Evolutionary conservation across 1,140 invertebrate genomes (phyloP), one percentile per base, ranked within the genome.

Genomic region (Agrilus planipennis): DNA sequence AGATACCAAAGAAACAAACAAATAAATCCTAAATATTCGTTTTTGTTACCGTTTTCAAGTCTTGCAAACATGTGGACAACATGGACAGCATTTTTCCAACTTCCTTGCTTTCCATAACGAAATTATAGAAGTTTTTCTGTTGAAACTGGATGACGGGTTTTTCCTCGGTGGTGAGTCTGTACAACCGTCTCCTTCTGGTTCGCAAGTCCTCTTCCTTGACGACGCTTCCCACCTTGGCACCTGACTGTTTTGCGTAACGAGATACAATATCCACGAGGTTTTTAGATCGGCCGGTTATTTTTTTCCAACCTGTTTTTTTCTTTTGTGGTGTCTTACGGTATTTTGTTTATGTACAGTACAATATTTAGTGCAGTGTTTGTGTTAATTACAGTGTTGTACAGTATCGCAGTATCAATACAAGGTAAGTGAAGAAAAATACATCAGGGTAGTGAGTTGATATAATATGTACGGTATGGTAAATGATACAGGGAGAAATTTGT

Each of bases 61-160:
- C 77, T 56, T 86, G 80, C 4, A 81, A 83, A 50, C 87, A 89
- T 40, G 75, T 82, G 17, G 84, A 82, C 6, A 96, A 63, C 22
- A 89, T 69, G 5, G 84, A 82, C 15, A 89, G 64, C 4, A 87
- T 77, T 65, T 94, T 94, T 7, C 84, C 68, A 39, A 95, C 77
- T 59, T 96, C 90, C 58, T 95, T 94, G 62, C 93, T 92, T 53
- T 95, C 90, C 69, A 86, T 86, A 2, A 94, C 83, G 50, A 81
- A 74, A 40, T 68, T 76, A 58, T 82, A 85, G 61, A 91, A 95
- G 58, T 91, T 93, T 55, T 78, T 79, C 18, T 79, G 71, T 63
- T 90, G 84, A 37, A 79, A 68, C 0, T 81, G 81, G 61, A 89
- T 85, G 23, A 69, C 70, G 1, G 80, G 79, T 41, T 80, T 79